Base-by-base conservation (phyloP, 2,113 vertebrate species). In the Crotalus viridis region DNA sequence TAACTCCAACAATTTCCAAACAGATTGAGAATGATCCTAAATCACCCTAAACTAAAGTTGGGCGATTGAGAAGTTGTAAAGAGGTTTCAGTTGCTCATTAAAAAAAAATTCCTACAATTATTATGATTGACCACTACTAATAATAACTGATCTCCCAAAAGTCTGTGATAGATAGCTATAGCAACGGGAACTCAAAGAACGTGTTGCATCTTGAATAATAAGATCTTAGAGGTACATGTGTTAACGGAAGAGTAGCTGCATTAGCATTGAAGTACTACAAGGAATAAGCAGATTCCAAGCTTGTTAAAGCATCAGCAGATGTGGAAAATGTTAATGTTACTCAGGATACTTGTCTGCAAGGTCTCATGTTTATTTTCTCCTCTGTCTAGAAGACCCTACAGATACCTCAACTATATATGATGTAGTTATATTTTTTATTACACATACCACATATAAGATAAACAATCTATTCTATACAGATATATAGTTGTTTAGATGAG, bases 51-150 rank as follows among this genome's bases (percentile, higher is more conserved):
- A 85, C 22, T 87, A 81, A 39, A 87, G n/a, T n/a, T 1, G 0
- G 22, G 39, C 94, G 51, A 46, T 81, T 92, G 52, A 51, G 90
- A 92, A 91, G 54, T 24, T 93, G 3, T 91, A 85, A 39, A 93
- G 57, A 88, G 56, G 33, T 95, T 48, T 33, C 81, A 54, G n/a
- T 54, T 21, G 21, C 46, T 28, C 39, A 0, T 46, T 5, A 21
- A 92, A 88, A 69, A 33, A 57, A 61, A 52, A 88, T 28, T 92
- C 90, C 48, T 64, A 89, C 28, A 57, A 17, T 6, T 1, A 4
- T 39, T 87, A 6, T 69, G n/a, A 57, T n/a, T 85, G 87, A 85
- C 48, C 85, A 61, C 88, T 56, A 8, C 91, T 1, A 0, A 22
- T 55, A 57, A 85, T 10, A 15, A 19, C 8, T 33, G 52, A 33